Evolutionary conservation across 2,888 invertebrate genomes (phyloP), one percentile per base, ranked within the genome.

Genomic region (Pilophorus perplexus): DNA sequence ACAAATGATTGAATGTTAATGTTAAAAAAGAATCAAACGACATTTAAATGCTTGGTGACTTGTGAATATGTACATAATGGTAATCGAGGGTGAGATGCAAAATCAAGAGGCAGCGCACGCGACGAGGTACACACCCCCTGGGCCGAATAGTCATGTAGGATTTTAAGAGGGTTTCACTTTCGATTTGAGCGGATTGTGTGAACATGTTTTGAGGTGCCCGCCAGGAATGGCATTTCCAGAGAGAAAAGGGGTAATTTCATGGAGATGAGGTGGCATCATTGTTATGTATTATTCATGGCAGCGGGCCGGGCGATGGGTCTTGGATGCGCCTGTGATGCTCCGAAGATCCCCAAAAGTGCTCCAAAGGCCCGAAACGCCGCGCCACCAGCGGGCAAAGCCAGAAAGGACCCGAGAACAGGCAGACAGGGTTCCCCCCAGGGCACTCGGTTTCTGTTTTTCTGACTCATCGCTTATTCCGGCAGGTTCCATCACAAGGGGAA

Each of bases 161-260:
- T 52, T 28, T 28, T 27, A 52, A 52, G 46, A 23, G 46, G 52
- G 52, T 52, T 52, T 52, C 52, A 52, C 52, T 52, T 52, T 52
- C 52, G 52, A 25, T 52, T 52, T 55, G 38, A 55, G 38, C 55
- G 55, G 55, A 55, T 55, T 55, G 55, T 55, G 55, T 42, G 62
- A 22, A 40, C 33, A 27, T 44, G 33, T 62, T 62, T 62, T 18
- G 62, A 46, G 44, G 46, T 46, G 44, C 62, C 28, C 33, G 48
- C 62, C 46, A 48, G 38, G 64, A 64, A 64, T 64, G 64, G 64
- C 64, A 64, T 64, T 64, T 50, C 48, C 28, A n/a, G 38, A 64
- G 64, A 52, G 64, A 64, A 64, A 64, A 64, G 52, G 52, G 52
- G 64, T 52, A 64, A 64, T 64, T 64, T 64, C 64, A 64, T 64